A percentile compares a stretch with the other conserved stretches of the same genome.
Evolutionary conservation across 1,140 invertebrate species (phyloP).

Genomic region (Orius insidiosus): DNA sequence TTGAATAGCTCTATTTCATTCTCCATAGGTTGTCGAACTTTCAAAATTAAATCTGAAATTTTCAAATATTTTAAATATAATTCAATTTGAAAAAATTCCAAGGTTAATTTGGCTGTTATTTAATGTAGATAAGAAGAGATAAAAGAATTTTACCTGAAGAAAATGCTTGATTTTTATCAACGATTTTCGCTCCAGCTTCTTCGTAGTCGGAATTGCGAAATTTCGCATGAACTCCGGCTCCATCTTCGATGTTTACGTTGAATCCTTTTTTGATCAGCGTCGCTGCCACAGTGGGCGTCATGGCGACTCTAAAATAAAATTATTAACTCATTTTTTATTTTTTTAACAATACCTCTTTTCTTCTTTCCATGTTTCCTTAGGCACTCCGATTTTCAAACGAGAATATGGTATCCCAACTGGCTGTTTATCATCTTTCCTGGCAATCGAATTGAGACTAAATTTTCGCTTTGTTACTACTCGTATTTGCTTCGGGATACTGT

Average conservation of each 20-base stretch:
- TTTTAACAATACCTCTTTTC: slow-evolving; percentile 50
- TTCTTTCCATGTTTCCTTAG: slow-evolving; percentile 60
- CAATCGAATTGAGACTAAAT: not conserved
- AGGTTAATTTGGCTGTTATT: not conserved
- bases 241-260: slow-evolving; percentile 56
- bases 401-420: slow-evolving; percentile 47
- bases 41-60: slow-evolving; percentile 61
- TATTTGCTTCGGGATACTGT: too few relatives aligned
- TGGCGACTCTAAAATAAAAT: slow-evolving; percentile 55
- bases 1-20: slow-evolving; percentile 48
- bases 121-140: not conserved
- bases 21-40: slow-evolving; percentile 54
- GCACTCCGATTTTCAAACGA: slow-evolving; percentile 59
- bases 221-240: slow-evolving; percentile 56
- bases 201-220: slow-evolving; percentile 61
- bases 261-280: slow-evolving; percentile 68
- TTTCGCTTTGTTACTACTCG: not conserved
- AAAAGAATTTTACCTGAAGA: slow-evolving; percentile 39
- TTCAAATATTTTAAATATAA: too few relatives aligned
- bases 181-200: slow-evolving; percentile 52
- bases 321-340: slow-evolving; percentile 1
- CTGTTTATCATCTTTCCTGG: slow-evolving; percentile 1
- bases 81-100: not conserved
- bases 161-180: slow-evolving; percentile 42
- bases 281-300: slow-evolving; percentile 55